Base-by-base conservation (phyloP, 2,113 vertebrate genomes). In the Pardalotus punctatus region DNA sequence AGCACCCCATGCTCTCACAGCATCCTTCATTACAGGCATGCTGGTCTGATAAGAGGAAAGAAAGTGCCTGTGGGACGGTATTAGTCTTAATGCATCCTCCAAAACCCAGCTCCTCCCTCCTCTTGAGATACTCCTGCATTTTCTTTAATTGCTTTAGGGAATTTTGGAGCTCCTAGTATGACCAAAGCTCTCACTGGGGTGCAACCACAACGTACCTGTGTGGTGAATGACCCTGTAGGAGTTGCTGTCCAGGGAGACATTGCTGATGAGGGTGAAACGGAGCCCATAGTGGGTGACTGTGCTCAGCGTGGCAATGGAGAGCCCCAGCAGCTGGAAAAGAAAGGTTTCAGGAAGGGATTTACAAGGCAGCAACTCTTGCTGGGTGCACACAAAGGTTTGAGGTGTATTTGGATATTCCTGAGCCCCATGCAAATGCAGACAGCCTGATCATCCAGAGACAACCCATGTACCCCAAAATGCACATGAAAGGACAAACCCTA, bases 291-390 rank as follows among this genome's bases (percentile, higher is more conserved):
- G 95, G n/a, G 93, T 97, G 48, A 98, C 74, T 45, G 96, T 91
- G 71, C 95, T 97, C 94, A 98, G 29, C 0, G 90, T 73, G 40
- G 92, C 95, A 2, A 96, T 50, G 27, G 94, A 97, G 21, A 97
- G 51, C 17, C 96, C 96, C 92, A 98, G 88, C 21, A 98, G 86
- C 97, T 98, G 88, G 76, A 96, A 96, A 81, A 80, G 40, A 94
- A 82, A 38, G 28, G 5, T 71, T 88, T 81, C 57, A 76, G 33
- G 65, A 74, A 69, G 24, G 15, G 48, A 58, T 64, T 81, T 45
- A 70, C 9, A 78, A 20, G 17, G 48, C 25, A 56, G 56, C 27
- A 83, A 71, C 31, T 90, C 38, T 58, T 43, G 14, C 28, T 61
- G 66, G 35, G 36, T 0, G 2, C 64, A 42, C 45, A 36, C 14